Base-by-base conservation (phyloP, 92 coral and sea anemone species). In the Phenganax subtilis region DNA sequence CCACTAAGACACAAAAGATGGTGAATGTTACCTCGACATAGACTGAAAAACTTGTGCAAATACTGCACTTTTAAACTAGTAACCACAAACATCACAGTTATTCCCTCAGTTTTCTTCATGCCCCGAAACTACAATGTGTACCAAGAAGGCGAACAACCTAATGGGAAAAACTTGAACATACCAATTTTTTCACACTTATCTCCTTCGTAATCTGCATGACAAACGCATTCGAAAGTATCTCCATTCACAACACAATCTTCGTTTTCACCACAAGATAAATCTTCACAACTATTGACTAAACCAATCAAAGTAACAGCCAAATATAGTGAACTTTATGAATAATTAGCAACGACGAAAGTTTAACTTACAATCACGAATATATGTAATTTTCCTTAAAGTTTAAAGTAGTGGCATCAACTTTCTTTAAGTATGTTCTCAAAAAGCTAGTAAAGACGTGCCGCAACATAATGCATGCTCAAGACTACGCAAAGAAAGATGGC, bases 211-310 rank as follows among this genome's bases (percentile, higher is more conserved):
- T 75, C 80, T 5, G 47, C 27, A 4, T 75, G 15, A 37, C 80
- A 75, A 17, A 75, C 80, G 28, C 80, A 75, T 16, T 55, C 63
- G 28, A 54, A 56, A 0, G 80, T 75, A 28, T 28, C 52, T 4
- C 64, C 80, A 56, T 9, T 29, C 51, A 14, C 0, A 20, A 75
- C 66, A 51, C 80, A 75, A 28, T 55, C 57, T 75, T 75, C 56
- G 28, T 75, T 75, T 56, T 27, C 1, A 8, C 51, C 30, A 56
- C 80, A 75, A 56, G 66, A 20, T 51, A 75, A 29, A 31, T 75
- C 80, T 27, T 17, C 28, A 14, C 80, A 75, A 44, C 52, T 55
- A 8, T 51, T 9, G 8, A 75, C 80, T 75, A 75, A 75, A 75
- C 25, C 9, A 75, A 20, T 52, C 1, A 64, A 64, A 64, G 29